phyloP scores from a whole-genome alignment of 2,888 invertebrate species.

The Tachystola acroxantha region DNA sequence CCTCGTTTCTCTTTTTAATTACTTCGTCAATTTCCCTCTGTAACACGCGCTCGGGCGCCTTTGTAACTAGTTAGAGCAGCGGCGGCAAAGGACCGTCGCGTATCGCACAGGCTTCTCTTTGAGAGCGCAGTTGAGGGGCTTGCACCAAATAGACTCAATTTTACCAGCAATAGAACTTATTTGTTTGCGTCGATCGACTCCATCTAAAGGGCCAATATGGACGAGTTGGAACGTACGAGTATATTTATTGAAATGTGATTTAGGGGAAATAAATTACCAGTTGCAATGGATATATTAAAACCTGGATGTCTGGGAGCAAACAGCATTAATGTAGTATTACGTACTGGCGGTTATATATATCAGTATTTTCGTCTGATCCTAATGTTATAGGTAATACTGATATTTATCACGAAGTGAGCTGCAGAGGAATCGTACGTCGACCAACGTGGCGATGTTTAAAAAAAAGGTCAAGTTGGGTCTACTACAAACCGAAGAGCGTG shows the following conservation, averaged over 20 bases:
- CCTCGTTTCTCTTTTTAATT: constrained; percentile 8
- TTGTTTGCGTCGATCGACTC: constrained; percentile 67
- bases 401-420: too few species aligned
- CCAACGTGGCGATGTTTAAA: too few species aligned
- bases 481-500: too few species aligned
- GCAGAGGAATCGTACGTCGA: too few species aligned
- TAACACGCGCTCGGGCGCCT: constrained; percentile 31
- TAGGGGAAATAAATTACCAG: constrained; percentile 18
- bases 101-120: constrained; percentile 55
- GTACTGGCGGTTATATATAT: too few species aligned
- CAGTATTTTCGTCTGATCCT: too few species aligned
- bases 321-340: too few species aligned
- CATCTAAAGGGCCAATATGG: constrained; percentile 11
- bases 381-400: too few species aligned
- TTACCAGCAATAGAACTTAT: constrained; percentile 60
- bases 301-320: too few species aligned
- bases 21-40: constrained; percentile 22
- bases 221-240: constrained; percentile 3
- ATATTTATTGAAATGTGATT: constrained; percentile 24
- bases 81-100: constrained; percentile 41
- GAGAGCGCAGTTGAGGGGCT: constrained; percentile 56
- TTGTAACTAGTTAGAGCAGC: constrained; percentile 39
- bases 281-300: too few species aligned
- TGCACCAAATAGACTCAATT: constrained; percentile 52
- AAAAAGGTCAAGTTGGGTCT: too few species aligned